Evolutionary conservation across 2,113 vertebrate species (phyloP).

Genomic region (Chloropsis cyanopogon): DNA sequence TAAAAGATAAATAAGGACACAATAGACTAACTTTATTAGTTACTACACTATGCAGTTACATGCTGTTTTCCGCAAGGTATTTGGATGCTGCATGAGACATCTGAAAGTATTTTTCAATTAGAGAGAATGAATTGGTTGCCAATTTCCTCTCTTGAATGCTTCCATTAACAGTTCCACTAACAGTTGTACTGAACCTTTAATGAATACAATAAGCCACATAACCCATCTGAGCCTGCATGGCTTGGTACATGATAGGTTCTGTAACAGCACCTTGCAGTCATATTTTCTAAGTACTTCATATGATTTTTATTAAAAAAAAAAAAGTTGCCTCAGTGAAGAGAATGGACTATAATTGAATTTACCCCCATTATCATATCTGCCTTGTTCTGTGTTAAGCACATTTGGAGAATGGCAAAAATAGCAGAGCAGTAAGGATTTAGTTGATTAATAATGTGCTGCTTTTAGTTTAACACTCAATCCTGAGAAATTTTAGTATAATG

Average conservation of each 20-base stretch:
- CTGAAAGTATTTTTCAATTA: conserved; percentile 14
- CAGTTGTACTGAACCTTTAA: not conserved
- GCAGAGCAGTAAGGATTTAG: not conserved
- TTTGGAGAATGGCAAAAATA: not conserved
- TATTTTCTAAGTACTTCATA: not conserved
- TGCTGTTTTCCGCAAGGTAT: not conserved
- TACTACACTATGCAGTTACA: not conserved
- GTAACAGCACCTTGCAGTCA: not conserved
- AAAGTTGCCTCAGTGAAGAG: not conserved
- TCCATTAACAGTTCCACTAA: conserved; percentile 10
- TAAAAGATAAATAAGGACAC: not conserved
- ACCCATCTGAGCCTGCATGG: not conserved
- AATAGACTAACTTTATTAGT: not conserved
- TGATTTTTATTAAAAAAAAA: not conserved
- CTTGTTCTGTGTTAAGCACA: not conserved
- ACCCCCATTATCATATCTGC: fast-evolving
- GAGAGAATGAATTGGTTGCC: conserved; percentile 10
- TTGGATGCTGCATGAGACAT: not conserved
- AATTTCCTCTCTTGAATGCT: not conserved
- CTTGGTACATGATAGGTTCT: not conserved
- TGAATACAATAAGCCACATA: conserved; percentile 3
- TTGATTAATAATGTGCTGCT: not conserved
- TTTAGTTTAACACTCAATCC: not conserved
- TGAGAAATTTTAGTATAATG: not conserved
- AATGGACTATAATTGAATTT: not conserved